phyloP scores from a whole-genome alignment of 1,140 invertebrate genomes.

The Fopius arisanus region DNA sequence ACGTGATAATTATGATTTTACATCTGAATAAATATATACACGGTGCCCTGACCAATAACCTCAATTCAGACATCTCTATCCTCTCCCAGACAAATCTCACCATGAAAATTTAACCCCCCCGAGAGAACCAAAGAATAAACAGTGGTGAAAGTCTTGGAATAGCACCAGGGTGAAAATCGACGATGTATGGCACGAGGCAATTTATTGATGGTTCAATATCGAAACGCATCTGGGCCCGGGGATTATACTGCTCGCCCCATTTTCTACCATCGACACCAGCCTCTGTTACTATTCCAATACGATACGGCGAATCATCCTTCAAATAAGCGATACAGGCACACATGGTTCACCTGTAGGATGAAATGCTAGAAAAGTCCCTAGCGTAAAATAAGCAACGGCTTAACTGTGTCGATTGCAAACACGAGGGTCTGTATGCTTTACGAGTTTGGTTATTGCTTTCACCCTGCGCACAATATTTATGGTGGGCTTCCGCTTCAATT shows the following conservation, averaged over 20 bases:
- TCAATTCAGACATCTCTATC: too few relatives aligned
- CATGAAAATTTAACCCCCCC: not conserved
- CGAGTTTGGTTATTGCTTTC: slow-evolving; percentile 14
- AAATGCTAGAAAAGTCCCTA: slow-evolving; percentile 9
- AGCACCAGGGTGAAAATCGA: not conserved
- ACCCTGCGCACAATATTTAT: not conserved
- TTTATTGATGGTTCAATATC: slow-evolving; percentile 10
- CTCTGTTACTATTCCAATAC: slow-evolving; percentile 1
- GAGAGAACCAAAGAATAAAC: not conserved
- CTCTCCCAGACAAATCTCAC: not conserved
- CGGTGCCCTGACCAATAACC: too few relatives aligned
- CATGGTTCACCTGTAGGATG: slow-evolving; percentile 2
- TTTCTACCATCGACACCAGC: not conserved
- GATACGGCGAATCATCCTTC: slow-evolving; percentile 5
- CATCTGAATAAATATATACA: too few relatives aligned
- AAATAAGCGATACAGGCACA: not conserved
- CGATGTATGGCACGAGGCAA: not conserved
- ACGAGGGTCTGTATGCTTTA: not conserved
- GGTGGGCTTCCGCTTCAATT: not conserved
- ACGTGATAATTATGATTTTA: too few relatives aligned
- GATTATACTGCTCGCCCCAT: slow-evolving; percentile 10
- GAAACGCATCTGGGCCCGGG: slow-evolving; percentile 2
- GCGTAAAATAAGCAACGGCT: slow-evolving; percentile 5
- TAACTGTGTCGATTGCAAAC: not conserved
- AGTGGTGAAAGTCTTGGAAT: not conserved